Base-by-base conservation (phyloP, 2,797 vertebrate genomes). In the Molossus alvarezi region DNA sequence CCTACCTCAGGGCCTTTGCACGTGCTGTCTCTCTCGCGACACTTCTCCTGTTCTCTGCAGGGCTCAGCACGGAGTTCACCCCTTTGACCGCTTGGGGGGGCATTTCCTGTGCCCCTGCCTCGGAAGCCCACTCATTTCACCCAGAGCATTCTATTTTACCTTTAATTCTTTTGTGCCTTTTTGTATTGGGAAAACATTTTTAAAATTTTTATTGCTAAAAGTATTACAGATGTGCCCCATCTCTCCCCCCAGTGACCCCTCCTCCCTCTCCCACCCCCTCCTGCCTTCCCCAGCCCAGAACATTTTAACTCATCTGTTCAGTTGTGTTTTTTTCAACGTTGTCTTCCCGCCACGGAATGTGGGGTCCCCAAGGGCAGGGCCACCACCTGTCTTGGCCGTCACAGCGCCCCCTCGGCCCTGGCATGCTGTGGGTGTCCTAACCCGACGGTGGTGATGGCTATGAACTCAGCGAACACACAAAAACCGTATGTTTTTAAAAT, bases 1-100 rank as follows among this genome's bases (percentile, higher is more conserved):
- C 57, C 37, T 53, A 85, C 57, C 58, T 55, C 84, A 57, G 83
- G 82, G 21, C 69, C 67, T 92, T 67, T 53, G 72, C 79, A 75
- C 53, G 9, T 9, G 13, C 25, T 14, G 15, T 17, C 37, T 25
- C 21, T 21, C 4, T 29, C 62, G 57, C 41, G 62, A 80, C 1
- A 55, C 75, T 15, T 60, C 27, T 48, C 11, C 10, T 65, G 37
- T 37, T 48, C 73, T 57, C 33, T n/a, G 13, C 33, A 55, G 0
- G 4, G 33, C n/a, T 60, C 55, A 64, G 45, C 69, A 62, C 23
- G 27, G 62, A 72, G n/a, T 23, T 45, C 25, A 23, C 17, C 14
- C 14, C 14, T 25, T 73, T 33, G 33, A 33, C 33, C 33, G 33
- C 33, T 33, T 2, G 25, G 17, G 18, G 18, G 20, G 6, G 12